A percentile compares a stretch with the other conserved stretches of the same genome.
phyloP scores from a whole-genome alignment of 2,888 invertebrate species.

The Spilarctia lutea region DNA sequence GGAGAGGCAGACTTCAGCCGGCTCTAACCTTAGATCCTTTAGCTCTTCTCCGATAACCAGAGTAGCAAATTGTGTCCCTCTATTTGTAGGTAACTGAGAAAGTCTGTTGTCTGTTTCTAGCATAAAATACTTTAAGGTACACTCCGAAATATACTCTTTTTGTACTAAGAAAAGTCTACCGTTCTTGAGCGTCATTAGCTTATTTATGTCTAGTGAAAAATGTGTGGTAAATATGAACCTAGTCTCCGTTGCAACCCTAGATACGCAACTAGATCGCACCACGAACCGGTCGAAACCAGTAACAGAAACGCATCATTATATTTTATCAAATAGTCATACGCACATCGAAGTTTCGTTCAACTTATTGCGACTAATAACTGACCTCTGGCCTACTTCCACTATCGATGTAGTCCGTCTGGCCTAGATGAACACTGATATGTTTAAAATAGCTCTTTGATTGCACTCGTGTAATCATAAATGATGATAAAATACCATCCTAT shows the following conservation, averaged over 20 bases:
- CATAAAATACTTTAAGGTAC: background rate
- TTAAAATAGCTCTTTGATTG: constrained; percentile 54
- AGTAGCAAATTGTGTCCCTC: background rate
- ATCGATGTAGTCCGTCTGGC: constrained; percentile 71
- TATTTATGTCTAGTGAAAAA: no score
- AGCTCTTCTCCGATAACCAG: background rate
- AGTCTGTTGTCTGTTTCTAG: background rate
- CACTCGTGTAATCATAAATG: constrained; percentile 38
- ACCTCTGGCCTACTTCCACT: constrained; percentile 71
- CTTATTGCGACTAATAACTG: constrained; percentile 76
- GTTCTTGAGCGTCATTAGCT: background rate
- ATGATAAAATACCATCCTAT: background rate
- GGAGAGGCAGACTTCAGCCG: no score
- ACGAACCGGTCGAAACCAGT: constrained; percentile 32
- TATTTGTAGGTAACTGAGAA: background rate
- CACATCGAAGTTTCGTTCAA: constrained; percentile 50
- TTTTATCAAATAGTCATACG: constrained; percentile 44
- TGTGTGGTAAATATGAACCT: background rate
- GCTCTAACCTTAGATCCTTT: no score
- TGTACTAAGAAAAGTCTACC: background rate
- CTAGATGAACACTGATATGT: constrained; percentile 68
- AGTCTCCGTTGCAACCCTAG: background rate
- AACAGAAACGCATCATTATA: constrained; percentile 30
- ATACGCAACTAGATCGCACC: constrained; percentile 26
- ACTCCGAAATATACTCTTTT: no score